Percentiles rank a stretch among this genome's conserved stretches.
Evolutionary conservation across 2,888 invertebrate species (phyloP).

Genomic region (Girardia tigrina): DNA sequence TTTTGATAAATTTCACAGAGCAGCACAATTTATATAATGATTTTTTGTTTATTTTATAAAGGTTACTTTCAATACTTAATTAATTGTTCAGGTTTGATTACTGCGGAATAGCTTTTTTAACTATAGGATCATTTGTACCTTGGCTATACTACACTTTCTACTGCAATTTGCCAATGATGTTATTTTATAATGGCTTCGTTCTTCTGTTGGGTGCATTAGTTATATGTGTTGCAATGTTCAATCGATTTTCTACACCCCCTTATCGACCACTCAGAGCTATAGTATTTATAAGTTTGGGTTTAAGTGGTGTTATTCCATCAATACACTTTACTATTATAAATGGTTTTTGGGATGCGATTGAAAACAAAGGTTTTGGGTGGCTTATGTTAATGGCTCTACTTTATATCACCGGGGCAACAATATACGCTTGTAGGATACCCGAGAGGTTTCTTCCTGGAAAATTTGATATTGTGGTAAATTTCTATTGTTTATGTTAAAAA

Average conservation of each 20-base stretch:
- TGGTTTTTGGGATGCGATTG: constrained; percentile 78
- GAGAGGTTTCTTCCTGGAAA: constrained; percentile 91
- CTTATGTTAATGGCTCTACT: constrained; percentile 78
- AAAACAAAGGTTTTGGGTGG: constrained; percentile 86
- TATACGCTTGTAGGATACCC: constrained; percentile 86
- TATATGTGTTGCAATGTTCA: constrained; percentile 89
- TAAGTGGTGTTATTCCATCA: constrained; percentile 88
- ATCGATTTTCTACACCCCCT: constrained; percentile 86
- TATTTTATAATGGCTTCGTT: constrained; percentile 77
- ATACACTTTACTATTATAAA: constrained; percentile 87
- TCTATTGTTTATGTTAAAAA: background rate
- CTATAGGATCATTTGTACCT: constrained; percentile 96
- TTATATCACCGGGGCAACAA: constrained; percentile 83
- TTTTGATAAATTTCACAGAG: too few species aligned
- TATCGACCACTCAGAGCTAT: too few species aligned
- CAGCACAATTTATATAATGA: too few species aligned
- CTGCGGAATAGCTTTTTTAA: constrained; percentile 89
- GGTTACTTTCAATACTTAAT: too few species aligned
- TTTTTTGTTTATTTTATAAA: too few species aligned
- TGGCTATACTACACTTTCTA: constrained; percentile 99
- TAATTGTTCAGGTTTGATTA: constrained; percentile 78
- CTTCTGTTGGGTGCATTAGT: constrained; percentile 77
- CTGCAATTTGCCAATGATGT: constrained; percentile 81
- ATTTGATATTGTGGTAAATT: constrained; percentile 81
- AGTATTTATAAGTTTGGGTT: constrained; percentile 90